A percentile compares a stretch with the other conserved stretches of the same genome.
These are phyloP conservation scores for Azorinus chamasolen DNA, from an alignment of 2,888 invertebrate species.

Conservation along the genomic window DNA sequence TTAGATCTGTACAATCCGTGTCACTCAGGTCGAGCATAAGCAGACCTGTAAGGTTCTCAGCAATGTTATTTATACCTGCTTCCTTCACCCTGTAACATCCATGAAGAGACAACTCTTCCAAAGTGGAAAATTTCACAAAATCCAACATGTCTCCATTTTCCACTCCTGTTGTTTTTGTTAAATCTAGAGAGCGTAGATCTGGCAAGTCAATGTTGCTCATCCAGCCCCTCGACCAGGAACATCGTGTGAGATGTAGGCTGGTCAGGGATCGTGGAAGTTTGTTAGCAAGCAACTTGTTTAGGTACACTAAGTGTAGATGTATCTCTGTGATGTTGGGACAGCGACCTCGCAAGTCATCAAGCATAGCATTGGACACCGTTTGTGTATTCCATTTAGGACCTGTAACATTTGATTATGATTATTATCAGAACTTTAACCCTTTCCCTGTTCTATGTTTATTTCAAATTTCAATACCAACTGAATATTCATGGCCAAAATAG, in stretches of 20 bases:
- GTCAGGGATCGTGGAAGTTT: conserved; percentile 69
- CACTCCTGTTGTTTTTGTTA: conserved; percentile 66
- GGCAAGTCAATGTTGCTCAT: conserved; percentile 66
- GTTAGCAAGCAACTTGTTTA: conserved; percentile 62
- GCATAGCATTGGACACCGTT: conserved; percentile 78
- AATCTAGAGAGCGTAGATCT: conserved; percentile 64
- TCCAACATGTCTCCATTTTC: conserved; percentile 71
- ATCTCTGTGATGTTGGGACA: conserved; percentile 78
- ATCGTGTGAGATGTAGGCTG: conserved; percentile 62
- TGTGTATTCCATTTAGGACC: conserved; percentile 70
- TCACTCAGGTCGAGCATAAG: conserved; percentile 61
- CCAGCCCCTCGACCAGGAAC: conserved; percentile 75
- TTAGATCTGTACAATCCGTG: conserved; percentile 67
- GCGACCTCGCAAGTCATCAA: conserved; percentile 75
- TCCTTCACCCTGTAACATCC: conserved; percentile 73
- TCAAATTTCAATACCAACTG: too few species aligned
- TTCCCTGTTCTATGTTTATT: too few species aligned
- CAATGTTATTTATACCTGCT: conserved; percentile 61
- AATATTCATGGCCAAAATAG: too few species aligned
- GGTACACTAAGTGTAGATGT: conserved; percentile 67
- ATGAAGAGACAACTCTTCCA: conserved; percentile 69
- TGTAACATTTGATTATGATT: conserved; percentile 10
- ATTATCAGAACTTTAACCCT: too few species aligned
- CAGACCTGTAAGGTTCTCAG: conserved; percentile 61
- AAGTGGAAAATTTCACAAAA: conserved; percentile 52